Evolutionary conservation across 2,797 vertebrate species (phyloP).

Genomic region (Dryobates pubescens): DNA sequence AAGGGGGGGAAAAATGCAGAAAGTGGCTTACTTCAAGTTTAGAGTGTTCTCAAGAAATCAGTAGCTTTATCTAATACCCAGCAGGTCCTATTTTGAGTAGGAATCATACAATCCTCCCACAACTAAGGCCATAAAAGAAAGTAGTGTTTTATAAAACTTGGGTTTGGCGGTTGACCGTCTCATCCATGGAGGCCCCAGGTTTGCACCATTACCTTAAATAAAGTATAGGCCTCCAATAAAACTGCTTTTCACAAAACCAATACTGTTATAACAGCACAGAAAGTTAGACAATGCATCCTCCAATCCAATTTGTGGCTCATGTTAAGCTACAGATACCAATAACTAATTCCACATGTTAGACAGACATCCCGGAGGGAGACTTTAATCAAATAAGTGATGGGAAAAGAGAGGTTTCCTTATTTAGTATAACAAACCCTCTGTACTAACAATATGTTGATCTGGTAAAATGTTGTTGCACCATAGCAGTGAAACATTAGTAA

Average conservation of each 20-base stretch:
- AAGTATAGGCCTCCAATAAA: constrained; percentile 24
- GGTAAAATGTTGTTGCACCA: neutral
- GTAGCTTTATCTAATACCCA: constrained; percentile 7
- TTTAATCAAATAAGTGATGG: constrained; percentile 25
- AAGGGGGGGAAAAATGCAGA: neutral
- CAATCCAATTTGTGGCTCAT: constrained; percentile 29
- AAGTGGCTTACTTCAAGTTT: neutral
- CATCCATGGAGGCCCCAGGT: neutral
- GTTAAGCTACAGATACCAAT: constrained; percentile 35
- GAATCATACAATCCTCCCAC: neutral
- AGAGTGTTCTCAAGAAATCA: constrained; percentile 19
- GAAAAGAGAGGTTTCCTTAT: constrained; percentile 22
- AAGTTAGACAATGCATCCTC: constrained; percentile 20
- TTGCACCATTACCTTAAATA: constrained; percentile 38
- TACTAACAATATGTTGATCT: neutral
- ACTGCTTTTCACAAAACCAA: constrained; percentile 32
- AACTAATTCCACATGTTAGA: constrained; percentile 49
- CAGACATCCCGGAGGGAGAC: neutral
- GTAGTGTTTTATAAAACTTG: neutral
- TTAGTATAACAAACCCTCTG: neutral
- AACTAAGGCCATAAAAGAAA: constrained; percentile 15
- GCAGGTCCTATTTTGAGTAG: neutral
- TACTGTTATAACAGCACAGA: constrained; percentile 7
- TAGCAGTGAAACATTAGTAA: neutral
- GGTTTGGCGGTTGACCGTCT: constrained; percentile 9